Evolutionary conservation across 2,888 invertebrate species (phyloP), one percentile per base, ranked within the genome.

Genomic region (Leptopterna dolabrata): DNA sequence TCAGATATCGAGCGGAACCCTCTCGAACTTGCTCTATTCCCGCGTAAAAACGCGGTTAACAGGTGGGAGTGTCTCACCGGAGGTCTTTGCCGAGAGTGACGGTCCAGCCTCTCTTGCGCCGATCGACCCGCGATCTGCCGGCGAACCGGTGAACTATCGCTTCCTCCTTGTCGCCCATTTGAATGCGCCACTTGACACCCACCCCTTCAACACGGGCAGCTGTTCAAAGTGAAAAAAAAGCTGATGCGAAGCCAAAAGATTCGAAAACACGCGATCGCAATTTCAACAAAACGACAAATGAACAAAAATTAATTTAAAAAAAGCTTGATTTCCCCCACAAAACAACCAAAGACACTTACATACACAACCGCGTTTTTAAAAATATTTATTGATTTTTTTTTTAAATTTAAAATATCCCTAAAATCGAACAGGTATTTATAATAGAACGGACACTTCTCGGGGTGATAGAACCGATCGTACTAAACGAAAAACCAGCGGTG

Each of bases 11-110:
- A 63, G 19, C 13, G 24, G 3, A n/a, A n/a, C n/a, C n/a, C n/a
- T n/a, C n/a, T n/a, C 63, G 4, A 63, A 63, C 16, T 55, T n/a
- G 63, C 24, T 24, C 63, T 63, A 24, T 19, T 24, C 63, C n/a
- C n/a, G n/a, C n/a, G n/a, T n/a, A n/a, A n/a, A n/a, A n/a, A n/a
- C n/a, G n/a, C n/a, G n/a, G n/a, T n/a, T 9, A 63, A 63, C 63
- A 63, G 63, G 63, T 63, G 63, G 63, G 24, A 63, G 51, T 16
- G 63, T 63, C 63, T 63, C 63, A 80, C 95, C 95, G 94, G 91
- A 95, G 93, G 93, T 95, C 95, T 90, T 95, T 95, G 90, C 95
- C 96, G 87, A 95, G 94, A 36, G 94, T 93, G 78, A 96, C 95
- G 4, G 95, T 95, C 95, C 95, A 95, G 71, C 95, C 95, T 78